Base-by-base conservation (phyloP, 2,888 invertebrate genomes). In the Orthosia incerta region DNA sequence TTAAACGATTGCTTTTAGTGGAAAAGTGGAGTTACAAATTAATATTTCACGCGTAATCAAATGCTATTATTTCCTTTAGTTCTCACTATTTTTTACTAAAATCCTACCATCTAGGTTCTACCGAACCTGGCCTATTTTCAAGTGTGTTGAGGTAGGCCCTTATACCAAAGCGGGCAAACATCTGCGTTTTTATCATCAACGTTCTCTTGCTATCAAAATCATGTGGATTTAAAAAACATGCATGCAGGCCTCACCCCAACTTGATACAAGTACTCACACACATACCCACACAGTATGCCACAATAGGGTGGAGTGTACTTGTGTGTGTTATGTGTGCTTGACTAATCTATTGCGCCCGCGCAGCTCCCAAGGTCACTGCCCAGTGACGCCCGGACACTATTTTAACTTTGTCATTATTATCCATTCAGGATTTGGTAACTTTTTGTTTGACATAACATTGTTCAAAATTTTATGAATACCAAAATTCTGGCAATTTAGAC, bases 281-380 rank as follows among this genome's bases (percentile, higher is more conserved):
- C 86, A 89, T 80, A 76, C 76, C 61, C 57, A 88, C 85, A 76
- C 66, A 64, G 67, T 75, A 75, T 81, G 76, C 80, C 31, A 46
- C 56, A 74, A 84, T 82, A 80, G 86, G 83, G 82, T 80, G 77
- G 71, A 45, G 51, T 66, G 13, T 83, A 82, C 76, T 76, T 79
- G 86, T 86, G 83, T 89, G 87, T 87, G 84, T 76, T 16, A 59
- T 90, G 89, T 90, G 85, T 88, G 91, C 86, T 88, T 91, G 86
- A 87, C 89, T 92, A 92, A 93, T 93, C 92, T 93, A 92, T 90
- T 94, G 94, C 94, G 93, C 91, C 90, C 89, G 93, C 93, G 91
- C 89, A 87, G 82, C 87, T 89, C 86, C 90, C 91, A 92, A 95
- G 95, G 95, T 94, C 94, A 95, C 95, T 95, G 95, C 89, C 95